phyloP scores from a whole-genome alignment of 92 coral and sea anemone species.

The Siderastrea siderea region DNA sequence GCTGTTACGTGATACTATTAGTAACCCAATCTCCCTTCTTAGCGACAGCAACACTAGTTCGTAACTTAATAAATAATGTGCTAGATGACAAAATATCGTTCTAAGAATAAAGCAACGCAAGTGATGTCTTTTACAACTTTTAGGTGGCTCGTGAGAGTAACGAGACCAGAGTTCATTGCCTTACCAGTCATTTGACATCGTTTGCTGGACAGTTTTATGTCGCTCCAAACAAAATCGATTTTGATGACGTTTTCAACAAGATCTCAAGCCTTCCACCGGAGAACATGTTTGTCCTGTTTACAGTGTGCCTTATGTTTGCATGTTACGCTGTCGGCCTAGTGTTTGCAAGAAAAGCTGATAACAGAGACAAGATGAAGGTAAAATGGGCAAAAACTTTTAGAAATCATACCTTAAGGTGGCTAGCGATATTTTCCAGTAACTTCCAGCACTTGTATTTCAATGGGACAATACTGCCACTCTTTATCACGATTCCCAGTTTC shows the following conservation, averaged over 20 bases:
- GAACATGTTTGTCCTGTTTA: constrained; percentile 74
- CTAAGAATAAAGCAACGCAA: neutral
- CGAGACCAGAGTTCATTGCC: constrained; percentile 70
- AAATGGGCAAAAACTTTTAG: neutral
- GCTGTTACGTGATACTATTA: too few relatives aligned
- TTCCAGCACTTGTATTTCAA: too few relatives aligned
- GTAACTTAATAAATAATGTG: too few relatives aligned
- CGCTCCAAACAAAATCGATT: constrained; percentile 86
- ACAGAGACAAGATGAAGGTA: constrained; percentile 81
- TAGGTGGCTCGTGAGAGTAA: constrained; percentile 29
- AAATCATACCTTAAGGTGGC: neutral
- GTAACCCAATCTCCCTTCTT: too few relatives aligned
- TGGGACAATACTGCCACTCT: too few relatives aligned
- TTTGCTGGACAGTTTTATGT: constrained; percentile 89
- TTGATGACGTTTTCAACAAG: constrained; percentile 68
- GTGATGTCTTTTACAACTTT: neutral
- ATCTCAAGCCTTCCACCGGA: constrained; percentile 70
- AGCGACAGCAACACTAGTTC: too few relatives aligned
- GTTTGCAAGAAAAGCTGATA: constrained; percentile 81
- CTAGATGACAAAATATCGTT: too few relatives aligned
- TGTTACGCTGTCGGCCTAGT: constrained; percentile 64
- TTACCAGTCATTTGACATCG: constrained; percentile 80
- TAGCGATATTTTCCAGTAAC: too few relatives aligned
- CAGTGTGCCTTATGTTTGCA: constrained; percentile 69
- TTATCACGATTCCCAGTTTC: too few relatives aligned